Evolutionary conservation across 2,888 invertebrate species (phyloP), one percentile per base, ranked within the genome.

Genomic region (Mythimna vitellina): DNA sequence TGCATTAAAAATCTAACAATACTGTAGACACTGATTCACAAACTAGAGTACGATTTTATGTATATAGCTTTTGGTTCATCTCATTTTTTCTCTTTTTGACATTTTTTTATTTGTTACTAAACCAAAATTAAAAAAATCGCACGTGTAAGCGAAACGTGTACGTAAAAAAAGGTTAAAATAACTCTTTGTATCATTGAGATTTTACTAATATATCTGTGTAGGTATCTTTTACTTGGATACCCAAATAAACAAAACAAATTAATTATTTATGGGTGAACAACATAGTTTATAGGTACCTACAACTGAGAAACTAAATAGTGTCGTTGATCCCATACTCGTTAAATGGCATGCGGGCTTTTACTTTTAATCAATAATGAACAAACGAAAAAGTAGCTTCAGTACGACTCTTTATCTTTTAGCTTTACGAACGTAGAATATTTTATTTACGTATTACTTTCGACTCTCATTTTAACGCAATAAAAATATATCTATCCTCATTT

Each of bases 281-380:
- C 56, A 25, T 74, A 61, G 46, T 32, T 32, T 56, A 22, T 12
- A 46, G 8, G 1, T 22, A 38, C 1, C 1, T 42, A 49, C 20
- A 35, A 73, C 42, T 56, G n/a, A 73, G 42, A 61, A 46, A 64
- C 14, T 54, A 65, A 64, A 76, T 66, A 65, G 75, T 75, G 75
- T 81, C 84, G 42, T 81, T 84, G 79, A 85, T 79, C 82, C 75
- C 56, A n/a, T 54, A 51, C 56, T 80, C 70, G 65, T 74, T 73
- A 68, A 72, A 76, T 68, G 35, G 56, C 65, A 88, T 88, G 86
- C 88, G 87, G 87, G 87, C 72, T 76, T 73, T 79, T 66, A 80
- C 67, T 77, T 77, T 20, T 73, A 83, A 88, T 87, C 86, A 80
- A 86, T 86, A 85, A 76, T 74, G 60, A 74, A 76, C 63, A 65